phyloP scores from a whole-genome alignment of 2,113 vertebrate genomes.

The Rattus rattus region DNA sequence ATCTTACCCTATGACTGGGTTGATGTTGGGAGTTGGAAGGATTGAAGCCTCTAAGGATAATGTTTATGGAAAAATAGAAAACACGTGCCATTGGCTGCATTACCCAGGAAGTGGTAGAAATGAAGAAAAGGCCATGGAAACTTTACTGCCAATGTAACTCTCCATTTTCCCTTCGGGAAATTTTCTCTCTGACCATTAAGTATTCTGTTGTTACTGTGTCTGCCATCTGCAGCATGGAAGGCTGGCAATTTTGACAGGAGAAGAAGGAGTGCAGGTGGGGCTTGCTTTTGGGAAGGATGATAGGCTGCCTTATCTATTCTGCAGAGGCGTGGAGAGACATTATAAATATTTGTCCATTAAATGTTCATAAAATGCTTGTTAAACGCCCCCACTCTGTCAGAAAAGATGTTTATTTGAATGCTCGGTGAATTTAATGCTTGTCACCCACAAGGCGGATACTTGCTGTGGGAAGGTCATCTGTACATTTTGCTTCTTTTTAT shows the following conservation, averaged over 20 bases:
- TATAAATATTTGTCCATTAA: constrained; percentile 64
- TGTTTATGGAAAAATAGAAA: not conserved
- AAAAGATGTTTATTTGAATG: constrained; percentile 9
- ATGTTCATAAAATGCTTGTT: constrained; percentile 32
- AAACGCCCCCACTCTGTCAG: not conserved
- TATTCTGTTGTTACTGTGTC: not conserved
- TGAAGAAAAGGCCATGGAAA: not conserved
- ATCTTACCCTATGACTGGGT: not conserved
- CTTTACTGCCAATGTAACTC: not conserved
- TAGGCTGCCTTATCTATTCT: not conserved
- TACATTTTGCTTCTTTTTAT: not conserved
- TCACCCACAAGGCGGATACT: not conserved
- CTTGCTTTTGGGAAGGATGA: not conserved
- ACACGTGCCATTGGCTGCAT: not conserved
- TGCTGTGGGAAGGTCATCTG: not conserved
- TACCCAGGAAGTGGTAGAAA: not conserved
- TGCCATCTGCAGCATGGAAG: not conserved
- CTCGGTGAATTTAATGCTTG: not conserved
- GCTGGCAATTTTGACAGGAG: not conserved
- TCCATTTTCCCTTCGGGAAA: not conserved
- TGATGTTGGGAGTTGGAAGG: not conserved
- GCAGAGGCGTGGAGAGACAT: constrained; percentile 25
- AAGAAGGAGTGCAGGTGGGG: not conserved
- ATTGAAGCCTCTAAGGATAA: not conserved
- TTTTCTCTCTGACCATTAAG: not conserved